Conservation (phyloP, 2,113 vertebrate species). For the Thermophis baileyi region DNA sequence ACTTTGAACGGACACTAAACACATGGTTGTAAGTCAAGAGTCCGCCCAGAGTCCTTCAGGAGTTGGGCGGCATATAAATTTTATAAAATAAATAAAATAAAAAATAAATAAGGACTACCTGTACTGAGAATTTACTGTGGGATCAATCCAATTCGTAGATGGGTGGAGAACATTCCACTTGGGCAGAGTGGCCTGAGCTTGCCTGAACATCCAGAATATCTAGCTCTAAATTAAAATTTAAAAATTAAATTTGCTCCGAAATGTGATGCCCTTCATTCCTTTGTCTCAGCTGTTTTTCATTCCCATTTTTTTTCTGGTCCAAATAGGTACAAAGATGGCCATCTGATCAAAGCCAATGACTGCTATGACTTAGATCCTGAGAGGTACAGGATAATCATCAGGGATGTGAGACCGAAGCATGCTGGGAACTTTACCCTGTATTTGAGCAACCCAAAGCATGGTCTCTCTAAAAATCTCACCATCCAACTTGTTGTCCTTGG, state of each 20-base stretch:
- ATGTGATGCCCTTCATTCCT: background rate
- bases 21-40: background rate
- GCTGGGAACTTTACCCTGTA: constrained; percentile 80
- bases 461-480: constrained; percentile 75
- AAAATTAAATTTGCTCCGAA: background rate
- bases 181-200: background rate
- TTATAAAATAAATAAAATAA: too few species aligned
- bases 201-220: background rate
- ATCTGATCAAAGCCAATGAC: constrained; percentile 71
- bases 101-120: too few species aligned
- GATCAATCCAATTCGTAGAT: background rate
- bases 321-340: constrained; percentile 84
- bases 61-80: too few species aligned
- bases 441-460: constrained; percentile 67
- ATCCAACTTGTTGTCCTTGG: constrained; percentile 78
- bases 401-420: constrained; percentile 72
- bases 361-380: constrained; percentile 68
- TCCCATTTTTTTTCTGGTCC: background rate
- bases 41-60: too few species aligned
- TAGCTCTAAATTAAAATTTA: background rate
- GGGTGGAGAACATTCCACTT: background rate
- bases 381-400: constrained; percentile 71
- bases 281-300: background rate
- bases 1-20: background rate
- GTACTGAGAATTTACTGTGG: background rate